These are phyloP conservation scores for Eulemur coronatus DNA, from an alignment of 2,797 vertebrate species.

Conservation along the genomic window DNA sequence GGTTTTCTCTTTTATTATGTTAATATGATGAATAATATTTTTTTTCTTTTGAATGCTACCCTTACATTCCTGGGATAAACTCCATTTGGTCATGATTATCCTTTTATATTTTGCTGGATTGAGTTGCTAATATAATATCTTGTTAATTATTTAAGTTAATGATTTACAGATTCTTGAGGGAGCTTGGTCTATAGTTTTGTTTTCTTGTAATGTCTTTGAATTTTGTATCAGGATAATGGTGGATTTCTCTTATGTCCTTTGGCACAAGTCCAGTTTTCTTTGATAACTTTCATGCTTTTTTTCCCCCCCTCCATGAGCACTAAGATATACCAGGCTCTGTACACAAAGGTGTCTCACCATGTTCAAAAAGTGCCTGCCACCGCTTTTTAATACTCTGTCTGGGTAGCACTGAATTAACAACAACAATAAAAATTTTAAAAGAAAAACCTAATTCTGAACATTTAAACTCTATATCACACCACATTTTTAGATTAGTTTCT, in stretches of 20 bases:
- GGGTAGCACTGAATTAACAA: neutral
- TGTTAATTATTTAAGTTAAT: constrained; percentile 24
- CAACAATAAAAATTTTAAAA: neutral
- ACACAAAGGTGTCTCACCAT: neutral
- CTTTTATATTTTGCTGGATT: neutral
- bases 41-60: neutral
- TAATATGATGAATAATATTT: constrained; percentile 2
- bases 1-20: neutral
- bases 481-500: neutral
- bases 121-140: neutral
- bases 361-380: neutral
- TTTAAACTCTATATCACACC: neutral
- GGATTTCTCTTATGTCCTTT: neutral
- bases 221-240: neutral
- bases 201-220: constrained; percentile 32
- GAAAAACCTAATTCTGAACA: neutral
- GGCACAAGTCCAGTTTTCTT: neutral
- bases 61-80: neutral
- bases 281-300: neutral
- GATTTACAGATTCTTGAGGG: constrained; percentile 13
- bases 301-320: neutral
- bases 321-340: neutral
- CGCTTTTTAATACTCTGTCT: neutral
- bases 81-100: neutral
- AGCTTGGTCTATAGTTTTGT: neutral